These are phyloP conservation scores for Chelidonichthys spinosus DNA, from an alignment of 2,797 vertebrate genomes.

Conservation along the genomic window DNA sequence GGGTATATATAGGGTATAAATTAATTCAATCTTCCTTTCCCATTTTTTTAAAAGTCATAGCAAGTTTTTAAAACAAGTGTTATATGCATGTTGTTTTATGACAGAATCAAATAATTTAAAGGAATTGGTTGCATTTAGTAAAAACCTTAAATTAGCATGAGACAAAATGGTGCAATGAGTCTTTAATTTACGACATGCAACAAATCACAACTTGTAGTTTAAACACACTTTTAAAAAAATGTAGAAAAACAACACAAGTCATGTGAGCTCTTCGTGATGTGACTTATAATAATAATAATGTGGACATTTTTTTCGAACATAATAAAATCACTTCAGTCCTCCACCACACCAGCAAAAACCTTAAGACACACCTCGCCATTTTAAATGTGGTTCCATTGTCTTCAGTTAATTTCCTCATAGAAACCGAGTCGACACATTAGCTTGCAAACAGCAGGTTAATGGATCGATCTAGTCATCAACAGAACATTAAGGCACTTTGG, in stretches of 20 bases:
- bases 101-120: neutral
- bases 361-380: neutral
- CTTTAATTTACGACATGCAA: constrained; percentile 70
- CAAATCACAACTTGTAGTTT: constrained; percentile 48
- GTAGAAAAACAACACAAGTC: constrained; percentile 48
- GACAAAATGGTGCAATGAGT: constrained; percentile 51
- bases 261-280: constrained; percentile 53
- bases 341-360: constrained; percentile 1
- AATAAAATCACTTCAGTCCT: constrained; percentile 37
- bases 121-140: neutral
- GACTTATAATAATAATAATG: constrained; percentile 15
- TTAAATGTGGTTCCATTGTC: neutral
- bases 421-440: neutral
- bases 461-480: constrained; percentile 8
- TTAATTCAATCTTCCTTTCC: no score
- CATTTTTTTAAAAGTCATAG: no score
- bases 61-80: no score
- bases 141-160: neutral
- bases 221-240: constrained; percentile 46
- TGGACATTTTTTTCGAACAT: constrained; percentile 25
- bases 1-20: no score
- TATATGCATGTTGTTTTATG: neutral
- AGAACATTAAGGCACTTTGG: constrained; percentile 69
- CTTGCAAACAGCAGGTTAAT: neutral
- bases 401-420: neutral